Evolutionary conservation across 2,113 vertebrate species (phyloP).

Genomic region (Rhipidura dahli): DNA sequence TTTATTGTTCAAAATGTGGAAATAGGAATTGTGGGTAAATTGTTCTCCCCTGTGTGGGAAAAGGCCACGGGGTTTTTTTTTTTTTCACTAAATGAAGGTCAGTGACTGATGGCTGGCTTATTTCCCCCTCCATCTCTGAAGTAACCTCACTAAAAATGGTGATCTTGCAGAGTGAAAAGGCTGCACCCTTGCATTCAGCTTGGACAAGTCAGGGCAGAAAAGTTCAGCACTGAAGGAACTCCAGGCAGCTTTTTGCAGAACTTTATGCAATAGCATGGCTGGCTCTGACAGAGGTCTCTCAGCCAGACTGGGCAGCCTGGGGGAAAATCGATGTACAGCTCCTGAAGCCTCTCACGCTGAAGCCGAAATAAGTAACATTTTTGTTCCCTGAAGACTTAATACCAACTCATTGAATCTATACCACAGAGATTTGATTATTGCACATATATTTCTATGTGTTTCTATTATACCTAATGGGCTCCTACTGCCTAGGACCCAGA

Average conservation of each 20-base stretch:
- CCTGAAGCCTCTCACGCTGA: neutral
- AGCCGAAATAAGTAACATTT: neutral
- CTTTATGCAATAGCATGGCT: neutral
- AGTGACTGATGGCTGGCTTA: neutral
- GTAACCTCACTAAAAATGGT: neutral
- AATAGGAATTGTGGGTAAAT: neutral
- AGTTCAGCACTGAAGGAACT: neutral
- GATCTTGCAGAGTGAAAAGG: neutral
- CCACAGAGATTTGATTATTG: neutral
- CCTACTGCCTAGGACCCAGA: neutral
- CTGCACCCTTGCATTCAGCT: neutral
- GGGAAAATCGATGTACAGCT: neutral
- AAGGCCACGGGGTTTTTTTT: rapidly evolving
- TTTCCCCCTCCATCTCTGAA: neutral
- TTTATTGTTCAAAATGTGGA: neutral
- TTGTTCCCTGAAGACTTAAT: neutral
- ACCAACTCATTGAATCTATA: neutral
- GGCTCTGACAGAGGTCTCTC: neutral
- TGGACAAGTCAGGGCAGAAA: neutral
- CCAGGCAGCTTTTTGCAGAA: neutral
- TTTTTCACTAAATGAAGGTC: neutral
- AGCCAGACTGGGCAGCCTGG: rapidly evolving
- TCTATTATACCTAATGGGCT: neutral
- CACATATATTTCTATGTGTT: rapidly evolving
- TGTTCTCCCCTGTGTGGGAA: neutral